These are phyloP conservation scores for Leptopilina syphax DNA, from an alignment of 2,888 invertebrate species.

Conservation along the genomic window DNA sequence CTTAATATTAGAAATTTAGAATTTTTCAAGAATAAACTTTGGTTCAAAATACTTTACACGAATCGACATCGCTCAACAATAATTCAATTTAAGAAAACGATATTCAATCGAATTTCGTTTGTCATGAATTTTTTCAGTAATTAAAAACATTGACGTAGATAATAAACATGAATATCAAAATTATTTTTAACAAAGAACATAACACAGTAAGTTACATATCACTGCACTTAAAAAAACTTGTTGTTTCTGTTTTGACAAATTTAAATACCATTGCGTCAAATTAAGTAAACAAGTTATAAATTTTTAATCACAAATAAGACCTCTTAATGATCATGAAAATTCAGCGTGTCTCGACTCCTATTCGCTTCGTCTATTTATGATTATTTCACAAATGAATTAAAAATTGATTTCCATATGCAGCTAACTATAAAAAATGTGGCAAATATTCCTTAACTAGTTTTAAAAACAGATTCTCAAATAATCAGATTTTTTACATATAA, in stretches of 20 bases:
- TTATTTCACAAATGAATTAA: constrained; percentile 26
- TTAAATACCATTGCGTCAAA: background rate
- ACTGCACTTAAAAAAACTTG: constrained; percentile 26
- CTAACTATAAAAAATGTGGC: constrained; percentile 30
- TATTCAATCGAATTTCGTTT: constrained; percentile 29
- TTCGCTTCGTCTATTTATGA: constrained; percentile 21
- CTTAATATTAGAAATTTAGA: constrained; percentile 32
- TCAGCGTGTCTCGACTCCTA: background rate
- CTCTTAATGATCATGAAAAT: constrained; percentile 14
- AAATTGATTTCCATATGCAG: constrained; percentile 19
- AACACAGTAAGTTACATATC: constrained; percentile 29
- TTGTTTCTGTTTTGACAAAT: constrained; percentile 6
- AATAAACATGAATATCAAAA: constrained; percentile 33
- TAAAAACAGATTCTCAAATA: background rate
- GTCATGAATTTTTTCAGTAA: constrained; percentile 26
- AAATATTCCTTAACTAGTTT: constrained; percentile 12
- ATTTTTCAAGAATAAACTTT: constrained; percentile 39
- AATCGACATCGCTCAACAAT: constrained; percentile 34
- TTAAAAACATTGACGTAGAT: constrained; percentile 24
- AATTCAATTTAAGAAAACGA: constrained; percentile 13
- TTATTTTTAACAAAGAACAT: constrained; percentile 26
- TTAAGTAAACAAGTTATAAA: constrained; percentile 17
- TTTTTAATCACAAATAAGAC: constrained; percentile 1
- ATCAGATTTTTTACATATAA: background rate
- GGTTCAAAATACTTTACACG: constrained; percentile 35